phyloP scores from a whole-genome alignment of 2,888 invertebrate genomes.

The Plagodis dolabraria region DNA sequence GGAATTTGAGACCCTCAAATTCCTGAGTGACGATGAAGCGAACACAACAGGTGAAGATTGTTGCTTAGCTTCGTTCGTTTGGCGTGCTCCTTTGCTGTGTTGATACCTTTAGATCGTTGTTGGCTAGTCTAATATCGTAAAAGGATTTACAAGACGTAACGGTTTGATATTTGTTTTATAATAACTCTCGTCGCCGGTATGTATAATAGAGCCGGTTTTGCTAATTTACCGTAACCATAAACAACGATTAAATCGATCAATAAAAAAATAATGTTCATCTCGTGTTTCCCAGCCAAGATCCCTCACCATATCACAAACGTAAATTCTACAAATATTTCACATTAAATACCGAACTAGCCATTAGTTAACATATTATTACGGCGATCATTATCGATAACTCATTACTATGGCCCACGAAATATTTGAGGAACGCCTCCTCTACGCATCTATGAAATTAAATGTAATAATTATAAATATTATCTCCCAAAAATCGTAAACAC shows the following conservation, averaged over 20 bases:
- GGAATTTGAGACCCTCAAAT: slow-evolving; percentile 4
- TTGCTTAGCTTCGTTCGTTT: too few relatives aligned
- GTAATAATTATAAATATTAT: slow-evolving; percentile 50
- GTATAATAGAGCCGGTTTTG: slow-evolving; percentile 7
- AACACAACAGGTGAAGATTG: not conserved
- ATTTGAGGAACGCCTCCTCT: slow-evolving; percentile 65
- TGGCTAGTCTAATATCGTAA: too few relatives aligned
- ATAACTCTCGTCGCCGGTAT: not conserved
- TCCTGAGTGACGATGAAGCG: not conserved
- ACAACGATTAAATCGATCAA: slow-evolving; percentile 21
- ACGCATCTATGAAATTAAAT: slow-evolving; percentile 46
- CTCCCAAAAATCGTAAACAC: slow-evolving; percentile 39
- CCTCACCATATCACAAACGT: slow-evolving; percentile 23
- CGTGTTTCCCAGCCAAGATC: slow-evolving; percentile 11
- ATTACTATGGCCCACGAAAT: slow-evolving; percentile 68
- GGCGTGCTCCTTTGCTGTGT: too few relatives aligned
- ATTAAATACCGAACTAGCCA: slow-evolving; percentile 45
- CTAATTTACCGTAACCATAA: slow-evolving; percentile 15
- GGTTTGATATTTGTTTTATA: not conserved
- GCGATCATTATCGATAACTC: slow-evolving; percentile 72
- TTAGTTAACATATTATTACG: slow-evolving; percentile 62
- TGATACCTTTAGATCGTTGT: too few relatives aligned
- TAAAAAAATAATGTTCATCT: slow-evolving; percentile 15
- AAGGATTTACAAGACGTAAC: too few relatives aligned
- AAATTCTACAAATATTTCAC: slow-evolving; percentile 48